Evolutionary conservation across 92 coral and sea anemone genomes (phyloP).

Genomic region (Epizoanthus stellaris): DNA sequence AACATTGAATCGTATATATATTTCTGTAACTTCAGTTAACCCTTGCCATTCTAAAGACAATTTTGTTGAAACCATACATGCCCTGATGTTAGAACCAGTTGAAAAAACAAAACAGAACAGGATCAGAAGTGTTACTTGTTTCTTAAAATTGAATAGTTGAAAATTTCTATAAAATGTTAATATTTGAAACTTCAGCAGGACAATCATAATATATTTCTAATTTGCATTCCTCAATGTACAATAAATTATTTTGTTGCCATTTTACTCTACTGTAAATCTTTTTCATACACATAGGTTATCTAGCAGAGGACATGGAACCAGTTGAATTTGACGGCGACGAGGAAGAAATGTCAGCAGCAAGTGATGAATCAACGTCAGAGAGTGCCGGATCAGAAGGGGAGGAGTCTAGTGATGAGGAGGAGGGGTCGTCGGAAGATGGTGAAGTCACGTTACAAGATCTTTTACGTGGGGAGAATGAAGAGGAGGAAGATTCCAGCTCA

Average conservation of each 20-base stretch:
- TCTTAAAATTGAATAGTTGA: not conserved
- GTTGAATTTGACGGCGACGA: slow-evolving; percentile 80
- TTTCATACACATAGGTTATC: slow-evolving; percentile 71
- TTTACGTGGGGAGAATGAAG: slow-evolving; percentile 63
- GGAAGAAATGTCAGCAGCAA: slow-evolving; percentile 64
- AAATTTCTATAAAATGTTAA: no score
- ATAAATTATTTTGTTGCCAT: no score
- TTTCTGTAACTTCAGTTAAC: not conserved
- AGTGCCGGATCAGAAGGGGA: slow-evolving; percentile 53
- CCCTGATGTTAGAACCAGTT: no score
- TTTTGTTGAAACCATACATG: no score
- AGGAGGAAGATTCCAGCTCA: slow-evolving; percentile 63
- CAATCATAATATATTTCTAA: no score
- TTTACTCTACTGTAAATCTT: not conserved
- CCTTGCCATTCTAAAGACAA: not conserved
- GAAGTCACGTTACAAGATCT: slow-evolving; percentile 67
- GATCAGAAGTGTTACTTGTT: not conserved
- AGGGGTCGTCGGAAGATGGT: slow-evolving; percentile 60
- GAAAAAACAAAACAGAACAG: no score
- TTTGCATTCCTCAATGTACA: no score
- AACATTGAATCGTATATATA: not conserved
- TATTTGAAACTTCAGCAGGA: no score
- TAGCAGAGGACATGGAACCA: slow-evolving; percentile 91
- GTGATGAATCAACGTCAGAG: slow-evolving; percentile 73
- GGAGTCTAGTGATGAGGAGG: slow-evolving; percentile 61